phyloP scores from a whole-genome alignment of 2,888 invertebrate species.

The Catocala fraxini region DNA sequence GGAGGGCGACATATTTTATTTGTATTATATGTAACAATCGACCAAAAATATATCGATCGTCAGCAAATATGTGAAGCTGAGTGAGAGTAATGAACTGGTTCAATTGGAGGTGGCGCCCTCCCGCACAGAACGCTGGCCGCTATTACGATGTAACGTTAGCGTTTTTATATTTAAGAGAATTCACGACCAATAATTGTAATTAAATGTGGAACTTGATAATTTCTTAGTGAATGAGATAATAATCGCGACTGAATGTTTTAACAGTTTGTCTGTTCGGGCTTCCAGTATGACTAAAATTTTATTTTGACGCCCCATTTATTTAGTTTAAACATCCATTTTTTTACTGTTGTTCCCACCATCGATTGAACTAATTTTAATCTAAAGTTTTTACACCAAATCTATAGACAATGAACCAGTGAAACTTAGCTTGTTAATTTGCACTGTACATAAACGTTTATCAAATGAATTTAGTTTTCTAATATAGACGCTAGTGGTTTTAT shows the following conservation, averaged over 20 bases:
- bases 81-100: conserved; percentile 20
- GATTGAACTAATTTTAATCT: conserved; percentile 43
- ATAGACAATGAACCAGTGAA: conserved; percentile 69
- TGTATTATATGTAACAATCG: conserved; percentile 38
- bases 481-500: conserved; percentile 79
- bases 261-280: conserved; percentile 85
- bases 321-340: conserved; percentile 38
- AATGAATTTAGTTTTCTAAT: conserved; percentile 67
- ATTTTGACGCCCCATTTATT: conserved; percentile 67
- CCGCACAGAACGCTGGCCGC: conserved; percentile 65
- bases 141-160: conserved; percentile 72
- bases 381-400: conserved; percentile 49
- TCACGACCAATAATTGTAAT: conserved; percentile 87
- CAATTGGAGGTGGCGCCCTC: conserved; percentile 55
- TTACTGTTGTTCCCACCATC: conserved; percentile 40
- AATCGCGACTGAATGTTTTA: conserved; percentile 83
- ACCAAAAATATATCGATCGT: conserved; percentile 31
- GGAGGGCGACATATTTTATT: conserved; percentile 59
- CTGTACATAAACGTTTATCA: conserved; percentile 73
- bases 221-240: conserved; percentile 84
- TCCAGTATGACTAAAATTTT: conserved; percentile 81
- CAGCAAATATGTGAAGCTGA: conserved; percentile 25
- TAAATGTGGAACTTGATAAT: conserved; percentile 78
- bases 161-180: conserved; percentile 77
- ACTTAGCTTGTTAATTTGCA: conserved; percentile 69